Conservation (phyloP, 2,888 invertebrate genomes). For the Chorisops tibialis region DNA sequence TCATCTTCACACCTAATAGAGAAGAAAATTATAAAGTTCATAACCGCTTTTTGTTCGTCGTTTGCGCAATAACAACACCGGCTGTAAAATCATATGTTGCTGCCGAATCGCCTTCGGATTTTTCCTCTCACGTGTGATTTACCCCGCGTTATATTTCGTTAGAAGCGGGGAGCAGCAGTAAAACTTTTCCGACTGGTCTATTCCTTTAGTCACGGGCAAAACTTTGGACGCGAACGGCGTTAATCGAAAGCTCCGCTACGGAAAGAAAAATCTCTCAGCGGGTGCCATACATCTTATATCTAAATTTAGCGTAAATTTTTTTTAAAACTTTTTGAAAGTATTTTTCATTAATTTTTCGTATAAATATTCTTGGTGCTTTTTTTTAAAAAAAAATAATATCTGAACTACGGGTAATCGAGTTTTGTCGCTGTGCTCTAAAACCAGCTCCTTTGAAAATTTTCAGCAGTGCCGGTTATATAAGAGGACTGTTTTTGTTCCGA, state of each 20-base stretch:
- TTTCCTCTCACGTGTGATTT: no score
- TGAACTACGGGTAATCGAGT: neutral
- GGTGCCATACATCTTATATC: constrained; percentile 4
- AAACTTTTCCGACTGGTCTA: neutral
- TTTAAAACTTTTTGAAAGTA: constrained; percentile 5
- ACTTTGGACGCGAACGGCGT: constrained; percentile 10
- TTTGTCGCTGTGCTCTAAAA: constrained; percentile 2
- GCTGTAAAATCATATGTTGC: no score
- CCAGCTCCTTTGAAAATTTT: neutral
- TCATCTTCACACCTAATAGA: no score
- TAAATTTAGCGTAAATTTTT: constrained; percentile 21
- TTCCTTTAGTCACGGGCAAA: constrained; percentile 14
- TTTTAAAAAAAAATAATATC: constrained; percentile 4
- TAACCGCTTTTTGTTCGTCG: no score
- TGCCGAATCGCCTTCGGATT: no score
- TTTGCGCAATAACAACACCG: no score
- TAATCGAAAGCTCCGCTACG: neutral
- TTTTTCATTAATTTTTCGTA: constrained; percentile 1
- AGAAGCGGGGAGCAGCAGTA: neutral
- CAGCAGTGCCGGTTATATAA: constrained; percentile 5
- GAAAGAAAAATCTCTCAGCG: neutral
- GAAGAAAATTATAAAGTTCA: no score
- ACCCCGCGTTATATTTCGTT: no score
- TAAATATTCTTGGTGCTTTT: neutral
- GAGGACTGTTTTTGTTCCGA: constrained; percentile 3